phyloP scores from a whole-genome alignment of 2,888 invertebrate genomes.

The Rotaria macrura region DNA sequence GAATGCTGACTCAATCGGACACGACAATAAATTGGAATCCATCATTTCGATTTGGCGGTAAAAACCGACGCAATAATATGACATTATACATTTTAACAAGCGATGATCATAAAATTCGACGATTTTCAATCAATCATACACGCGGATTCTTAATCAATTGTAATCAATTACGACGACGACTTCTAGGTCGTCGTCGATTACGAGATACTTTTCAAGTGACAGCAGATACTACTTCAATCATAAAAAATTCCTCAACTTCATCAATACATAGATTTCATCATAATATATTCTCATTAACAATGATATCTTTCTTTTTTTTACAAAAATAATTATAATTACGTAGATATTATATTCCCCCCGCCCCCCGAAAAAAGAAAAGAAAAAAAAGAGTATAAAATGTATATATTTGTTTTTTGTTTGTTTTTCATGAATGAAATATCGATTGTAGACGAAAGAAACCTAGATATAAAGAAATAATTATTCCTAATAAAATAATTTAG shows the following conservation, averaged over 20 bases:
- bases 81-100: not conserved
- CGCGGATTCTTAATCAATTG: not conserved
- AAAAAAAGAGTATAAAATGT: not conserved
- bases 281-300: not conserved
- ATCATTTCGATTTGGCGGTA: not conserved
- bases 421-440: not conserved
- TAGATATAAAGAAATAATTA: not conserved
- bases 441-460: not conserved
- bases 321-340: not conserved
- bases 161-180: not conserved
- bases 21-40: not conserved
- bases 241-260: not conserved
- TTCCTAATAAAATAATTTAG: not conserved
- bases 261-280: not conserved
- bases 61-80: not conserved
- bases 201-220: not conserved
- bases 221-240: not conserved
- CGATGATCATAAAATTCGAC: conserved; percentile 20
- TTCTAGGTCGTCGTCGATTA: not conserved
- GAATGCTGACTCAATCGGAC: not conserved
- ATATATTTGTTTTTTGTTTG: not conserved
- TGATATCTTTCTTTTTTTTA: not conserved
- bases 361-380: not conserved
- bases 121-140: not conserved
- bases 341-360: not conserved